phyloP scores from a whole-genome alignment of 2,113 vertebrate genomes.

The Herpailurus yagouaroundi region DNA sequence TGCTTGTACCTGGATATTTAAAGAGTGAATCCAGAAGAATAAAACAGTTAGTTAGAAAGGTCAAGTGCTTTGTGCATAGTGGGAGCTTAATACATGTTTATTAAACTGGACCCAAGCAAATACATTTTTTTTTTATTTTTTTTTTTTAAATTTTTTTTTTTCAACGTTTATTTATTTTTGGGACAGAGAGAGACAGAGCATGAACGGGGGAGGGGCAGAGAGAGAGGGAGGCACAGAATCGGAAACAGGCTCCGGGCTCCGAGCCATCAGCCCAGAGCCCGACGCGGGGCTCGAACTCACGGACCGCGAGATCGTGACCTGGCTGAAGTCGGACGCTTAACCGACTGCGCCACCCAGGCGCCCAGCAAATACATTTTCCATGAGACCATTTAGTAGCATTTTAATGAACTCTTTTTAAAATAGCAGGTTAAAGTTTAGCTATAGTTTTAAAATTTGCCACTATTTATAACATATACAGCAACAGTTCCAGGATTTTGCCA shows the following conservation, averaged over 20 bases:
- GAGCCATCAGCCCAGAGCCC: too few species aligned
- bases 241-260: too few species aligned
- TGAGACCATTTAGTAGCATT: neutral
- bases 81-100: neutral
- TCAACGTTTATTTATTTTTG: too few species aligned
- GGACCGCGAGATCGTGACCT: too few species aligned
- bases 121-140: too few species aligned
- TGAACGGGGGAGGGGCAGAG: too few species aligned
- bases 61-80: neutral
- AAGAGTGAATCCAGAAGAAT: neutral
- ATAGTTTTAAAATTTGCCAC: neutral
- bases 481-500: neutral
- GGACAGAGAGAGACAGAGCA: too few species aligned
- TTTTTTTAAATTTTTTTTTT: too few species aligned
- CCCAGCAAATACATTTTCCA: neutral
- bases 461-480: conserved; percentile 32
- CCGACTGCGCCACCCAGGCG: too few species aligned
- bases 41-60: neutral
- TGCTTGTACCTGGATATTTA: neutral
- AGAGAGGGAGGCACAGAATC: too few species aligned
- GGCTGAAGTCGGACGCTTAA: too few species aligned
- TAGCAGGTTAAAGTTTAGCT: neutral
- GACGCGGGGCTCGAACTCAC: too few species aligned
- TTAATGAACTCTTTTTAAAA: neutral
- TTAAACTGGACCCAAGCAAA: neutral